phyloP scores from a whole-genome alignment of 2,888 invertebrate species.

The Acronicta leporina region DNA sequence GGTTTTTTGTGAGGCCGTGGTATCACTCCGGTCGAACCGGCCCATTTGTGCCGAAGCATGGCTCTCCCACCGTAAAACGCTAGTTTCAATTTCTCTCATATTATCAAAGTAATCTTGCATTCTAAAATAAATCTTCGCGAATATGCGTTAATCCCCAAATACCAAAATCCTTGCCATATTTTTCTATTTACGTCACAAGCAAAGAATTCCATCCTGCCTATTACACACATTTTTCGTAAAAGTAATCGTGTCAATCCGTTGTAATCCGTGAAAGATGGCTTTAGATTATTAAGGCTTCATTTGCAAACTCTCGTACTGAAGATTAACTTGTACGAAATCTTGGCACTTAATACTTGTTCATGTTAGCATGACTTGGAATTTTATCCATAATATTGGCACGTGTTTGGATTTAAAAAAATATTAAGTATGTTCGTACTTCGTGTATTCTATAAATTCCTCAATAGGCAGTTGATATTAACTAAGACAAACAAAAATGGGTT shows the following conservation, averaged over 20 bases:
- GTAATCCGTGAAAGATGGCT: slow-evolving; percentile 70
- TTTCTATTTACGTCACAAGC: slow-evolving; percentile 42
- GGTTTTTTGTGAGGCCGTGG: too few species aligned
- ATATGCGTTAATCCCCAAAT: slow-evolving; percentile 30
- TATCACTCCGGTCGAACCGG: too few species aligned
- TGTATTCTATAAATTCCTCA: background rate
- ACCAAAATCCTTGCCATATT: slow-evolving; percentile 31
- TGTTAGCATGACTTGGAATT: slow-evolving; percentile 46
- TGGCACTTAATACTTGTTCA: slow-evolving; percentile 55
- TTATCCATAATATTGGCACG: slow-evolving; percentile 40
- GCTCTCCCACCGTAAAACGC: too few species aligned
- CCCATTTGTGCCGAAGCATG: too few species aligned
- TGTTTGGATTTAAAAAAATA: slow-evolving; percentile 24
- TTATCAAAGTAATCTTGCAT: too few species aligned
- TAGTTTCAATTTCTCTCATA: too few species aligned
- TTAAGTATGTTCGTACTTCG: slow-evolving; percentile 30
- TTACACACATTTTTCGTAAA: slow-evolving; percentile 55
- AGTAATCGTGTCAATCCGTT: slow-evolving; percentile 65
- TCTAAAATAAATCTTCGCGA: slow-evolving; percentile 8
- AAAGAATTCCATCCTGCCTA: slow-evolving; percentile 41
- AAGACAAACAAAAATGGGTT: too few species aligned
- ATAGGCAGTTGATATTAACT: background rate
- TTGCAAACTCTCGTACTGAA: slow-evolving; percentile 68
- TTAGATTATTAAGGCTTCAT: slow-evolving; percentile 70
- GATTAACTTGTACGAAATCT: slow-evolving; percentile 66